These are phyloP conservation scores for Pyralis farinalis DNA, from an alignment of 2,888 invertebrate genomes.

Conservation along the genomic window DNA sequence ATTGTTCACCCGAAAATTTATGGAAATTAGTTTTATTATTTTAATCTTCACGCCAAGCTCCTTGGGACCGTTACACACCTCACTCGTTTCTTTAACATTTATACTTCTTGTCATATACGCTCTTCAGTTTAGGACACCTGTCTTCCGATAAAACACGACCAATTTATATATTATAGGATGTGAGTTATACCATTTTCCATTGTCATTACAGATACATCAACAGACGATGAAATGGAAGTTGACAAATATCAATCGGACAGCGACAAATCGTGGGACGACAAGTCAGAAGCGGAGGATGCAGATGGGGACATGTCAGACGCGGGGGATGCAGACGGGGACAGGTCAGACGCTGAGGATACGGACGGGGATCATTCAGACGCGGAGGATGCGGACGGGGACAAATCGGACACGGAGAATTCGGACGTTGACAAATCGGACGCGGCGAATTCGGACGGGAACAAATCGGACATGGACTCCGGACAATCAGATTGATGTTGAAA, in stretches of 20 bases:
- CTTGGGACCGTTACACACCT: too few relatives aligned
- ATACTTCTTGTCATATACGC: too few relatives aligned
- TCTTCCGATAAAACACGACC: too few relatives aligned
- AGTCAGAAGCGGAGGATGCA: conserved; percentile 14
- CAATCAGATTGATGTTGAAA: conserved; percentile 31
- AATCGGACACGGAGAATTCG: conserved; percentile 25
- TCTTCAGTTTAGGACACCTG: too few relatives aligned
- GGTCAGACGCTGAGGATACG: background rate
- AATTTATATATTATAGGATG: too few relatives aligned
- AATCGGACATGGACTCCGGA: conserved; percentile 19
- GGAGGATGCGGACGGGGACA: conserved; percentile 46
- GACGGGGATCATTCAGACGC: conserved; percentile 27
- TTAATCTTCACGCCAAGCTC: too few relatives aligned
- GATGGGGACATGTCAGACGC: conserved; percentile 45
- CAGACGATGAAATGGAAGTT: conserved; percentile 59
- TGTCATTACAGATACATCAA: conserved; percentile 51
- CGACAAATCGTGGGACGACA: conserved; percentile 51
- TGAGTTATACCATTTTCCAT: too few relatives aligned
- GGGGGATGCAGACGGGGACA: background rate
- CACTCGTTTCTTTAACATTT: too few relatives aligned
- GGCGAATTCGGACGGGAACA: conserved; percentile 24
- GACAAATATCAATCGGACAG: conserved; percentile 54
- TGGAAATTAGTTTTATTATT: too few relatives aligned
- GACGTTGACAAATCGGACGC: background rate
- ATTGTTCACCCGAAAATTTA: too few relatives aligned